Conservation (phyloP, 2,113 vertebrate genomes). For the Holacanthus passer region DNA sequence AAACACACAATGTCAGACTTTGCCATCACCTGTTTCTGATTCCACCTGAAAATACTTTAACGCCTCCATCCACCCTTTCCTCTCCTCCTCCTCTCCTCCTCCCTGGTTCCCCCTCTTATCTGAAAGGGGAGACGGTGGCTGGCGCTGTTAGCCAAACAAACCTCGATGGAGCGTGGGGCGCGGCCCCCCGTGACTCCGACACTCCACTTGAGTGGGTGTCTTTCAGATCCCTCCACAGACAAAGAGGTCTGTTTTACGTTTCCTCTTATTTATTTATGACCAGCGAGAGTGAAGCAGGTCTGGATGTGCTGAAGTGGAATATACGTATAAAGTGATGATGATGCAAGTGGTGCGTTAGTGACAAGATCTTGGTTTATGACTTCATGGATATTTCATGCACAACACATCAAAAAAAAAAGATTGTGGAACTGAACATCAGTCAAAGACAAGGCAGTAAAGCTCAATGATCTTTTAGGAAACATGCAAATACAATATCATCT, state of each 20-base stretch:
- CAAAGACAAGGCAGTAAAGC: not conserved
- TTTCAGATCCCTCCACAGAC: constrained; percentile 39
- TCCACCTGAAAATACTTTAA: constrained; percentile 14
- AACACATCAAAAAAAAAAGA: no score
- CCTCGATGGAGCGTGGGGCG: constrained; percentile 23
- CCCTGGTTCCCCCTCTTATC: constrained; percentile 6
- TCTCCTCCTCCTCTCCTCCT: not conserved
- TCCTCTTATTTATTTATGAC: constrained; percentile 60
- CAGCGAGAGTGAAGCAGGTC: not conserved
- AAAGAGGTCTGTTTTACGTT: constrained; percentile 54
- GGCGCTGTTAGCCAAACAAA: constrained; percentile 46
- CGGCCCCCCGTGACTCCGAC: constrained; percentile 15
- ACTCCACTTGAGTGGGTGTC: constrained; percentile 46
- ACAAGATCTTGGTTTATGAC: not conserved
- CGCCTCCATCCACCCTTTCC: not conserved
- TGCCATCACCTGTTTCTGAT: constrained; percentile 12
- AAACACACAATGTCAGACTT: not conserved
- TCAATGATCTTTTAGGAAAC: no score
- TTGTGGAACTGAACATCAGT: no score
- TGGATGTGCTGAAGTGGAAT: not conserved
- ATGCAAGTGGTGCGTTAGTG: not conserved
- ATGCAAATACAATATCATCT: no score
- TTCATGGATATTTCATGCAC: constrained; percentile 1
- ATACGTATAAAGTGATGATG: no score
- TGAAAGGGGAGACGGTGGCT: constrained; percentile 13